A percentile compares a stretch with the other conserved stretches of the same genome.
phyloP scores from a whole-genome alignment of 2,797 vertebrate species.

The Crocidura indochinensis region DNA sequence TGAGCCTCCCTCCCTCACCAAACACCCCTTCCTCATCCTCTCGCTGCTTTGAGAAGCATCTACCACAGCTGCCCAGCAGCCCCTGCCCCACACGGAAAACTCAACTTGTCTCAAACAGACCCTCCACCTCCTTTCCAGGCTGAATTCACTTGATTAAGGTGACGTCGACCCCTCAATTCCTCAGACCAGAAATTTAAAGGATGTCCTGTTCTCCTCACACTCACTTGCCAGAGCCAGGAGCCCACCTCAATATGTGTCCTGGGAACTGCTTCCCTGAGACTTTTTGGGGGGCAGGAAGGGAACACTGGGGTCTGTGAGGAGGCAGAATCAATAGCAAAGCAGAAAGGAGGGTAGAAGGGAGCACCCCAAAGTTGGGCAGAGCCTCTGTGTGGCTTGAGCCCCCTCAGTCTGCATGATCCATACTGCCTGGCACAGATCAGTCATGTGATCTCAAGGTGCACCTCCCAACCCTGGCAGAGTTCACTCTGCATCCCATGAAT shows the following conservation, averaged over 20 bases:
- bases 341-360: background rate
- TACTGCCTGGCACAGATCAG: no score
- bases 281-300: background rate
- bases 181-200: background rate
- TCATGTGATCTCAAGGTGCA: no score
- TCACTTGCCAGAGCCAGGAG: background rate
- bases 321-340: background rate
- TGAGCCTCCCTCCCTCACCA: background rate
- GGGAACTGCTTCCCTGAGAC: constrained; percentile 28
- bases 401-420: no score
- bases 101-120: background rate
- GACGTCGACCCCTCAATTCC: background rate
- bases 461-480: no score
- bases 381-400: no score
- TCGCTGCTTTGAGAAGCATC: background rate
- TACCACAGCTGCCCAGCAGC: no score
- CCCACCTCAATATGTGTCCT: background rate
- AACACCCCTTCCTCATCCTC: background rate
- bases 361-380: background rate
- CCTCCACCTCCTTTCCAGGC: background rate
- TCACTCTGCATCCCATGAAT: no score
- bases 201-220: background rate
- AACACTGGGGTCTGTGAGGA: background rate
- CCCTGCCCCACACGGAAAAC: background rate
- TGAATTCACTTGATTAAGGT: background rate